A percentile compares a stretch with the other conserved stretches of the same genome.
phyloP scores from a whole-genome alignment of 2,797 vertebrate genomes.

The Synaphobranchus kaupii region DNA sequence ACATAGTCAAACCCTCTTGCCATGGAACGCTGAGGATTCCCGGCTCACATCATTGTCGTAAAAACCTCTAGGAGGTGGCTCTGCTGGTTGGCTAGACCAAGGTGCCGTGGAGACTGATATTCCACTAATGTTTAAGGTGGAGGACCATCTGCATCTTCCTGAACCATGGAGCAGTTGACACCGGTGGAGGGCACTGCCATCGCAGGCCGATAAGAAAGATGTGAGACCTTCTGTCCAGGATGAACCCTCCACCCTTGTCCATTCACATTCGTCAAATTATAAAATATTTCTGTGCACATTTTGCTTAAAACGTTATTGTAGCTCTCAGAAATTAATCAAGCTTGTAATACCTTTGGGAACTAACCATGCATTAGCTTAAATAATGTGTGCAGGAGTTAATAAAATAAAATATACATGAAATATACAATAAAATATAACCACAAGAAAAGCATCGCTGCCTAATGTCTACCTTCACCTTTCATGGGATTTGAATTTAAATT shows the following conservation, averaged over 20 bases:
- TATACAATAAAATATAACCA: not conserved
- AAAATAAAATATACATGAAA: too few relatives aligned
- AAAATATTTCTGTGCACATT: not conserved
- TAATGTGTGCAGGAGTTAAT: not conserved
- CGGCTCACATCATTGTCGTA: not conserved
- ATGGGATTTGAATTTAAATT: not conserved
- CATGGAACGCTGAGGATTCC: too few relatives aligned
- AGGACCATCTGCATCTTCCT: slow-evolving; percentile 53
- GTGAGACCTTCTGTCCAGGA: too few relatives aligned
- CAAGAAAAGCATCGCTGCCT: not conserved
- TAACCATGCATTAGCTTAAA: not conserved
- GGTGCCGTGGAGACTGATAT: slow-evolving; percentile 61
- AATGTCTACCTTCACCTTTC: not conserved
- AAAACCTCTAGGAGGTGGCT: slow-evolving; percentile 55
- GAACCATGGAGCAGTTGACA: slow-evolving; percentile 11
- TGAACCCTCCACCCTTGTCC: too few relatives aligned
- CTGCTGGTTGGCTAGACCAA: slow-evolving; percentile 53
- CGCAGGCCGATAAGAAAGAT: too few relatives aligned
- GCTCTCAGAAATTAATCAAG: too few relatives aligned
- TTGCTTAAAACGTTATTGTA: not conserved
- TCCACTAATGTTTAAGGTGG: slow-evolving; percentile 56
- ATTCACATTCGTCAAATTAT: not conserved
- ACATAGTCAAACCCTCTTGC: too few relatives aligned
- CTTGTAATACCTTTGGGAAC: not conserved
- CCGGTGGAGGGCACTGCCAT: too few relatives aligned